phyloP scores from a whole-genome alignment of 1,140 invertebrate genomes.

The Orchestia grillus region DNA sequence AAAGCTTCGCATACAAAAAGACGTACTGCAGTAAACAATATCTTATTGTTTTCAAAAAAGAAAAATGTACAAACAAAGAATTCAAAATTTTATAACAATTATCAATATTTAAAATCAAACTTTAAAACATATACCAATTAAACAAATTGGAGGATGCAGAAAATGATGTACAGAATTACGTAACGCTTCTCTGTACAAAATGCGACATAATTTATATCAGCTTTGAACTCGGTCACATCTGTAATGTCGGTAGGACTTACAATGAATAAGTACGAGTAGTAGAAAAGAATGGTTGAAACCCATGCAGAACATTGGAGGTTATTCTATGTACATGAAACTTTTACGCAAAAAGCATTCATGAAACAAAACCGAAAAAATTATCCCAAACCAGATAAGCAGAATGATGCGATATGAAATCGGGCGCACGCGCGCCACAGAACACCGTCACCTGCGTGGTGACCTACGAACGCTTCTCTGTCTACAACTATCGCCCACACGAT shows the following conservation, averaged over 20 bases:
- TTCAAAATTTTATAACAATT: background rate
- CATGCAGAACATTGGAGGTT: background rate
- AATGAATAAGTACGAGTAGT: background rate
- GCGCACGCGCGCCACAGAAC: background rate
- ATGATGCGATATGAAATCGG: background rate
- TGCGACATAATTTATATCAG: background rate
- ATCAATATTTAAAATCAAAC: background rate
- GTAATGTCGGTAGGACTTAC: background rate
- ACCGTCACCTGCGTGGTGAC: background rate
- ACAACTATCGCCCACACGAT: background rate
- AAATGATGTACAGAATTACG: background rate
- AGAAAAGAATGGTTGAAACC: background rate
- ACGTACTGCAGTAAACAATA: background rate
- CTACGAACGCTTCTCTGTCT: background rate
- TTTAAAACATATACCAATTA: background rate
- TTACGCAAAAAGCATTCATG: background rate
- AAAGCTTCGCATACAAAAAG: background rate
- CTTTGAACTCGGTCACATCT: background rate
- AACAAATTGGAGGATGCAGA: background rate
- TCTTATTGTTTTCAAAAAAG: background rate
- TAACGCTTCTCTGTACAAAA: background rate
- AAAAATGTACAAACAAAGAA: background rate
- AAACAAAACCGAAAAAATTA: background rate
- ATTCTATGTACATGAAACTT: background rate
- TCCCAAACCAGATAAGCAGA: background rate